Evolutionary conservation across 2,888 invertebrate species (phyloP).

Genomic region (Fragum fragum): DNA sequence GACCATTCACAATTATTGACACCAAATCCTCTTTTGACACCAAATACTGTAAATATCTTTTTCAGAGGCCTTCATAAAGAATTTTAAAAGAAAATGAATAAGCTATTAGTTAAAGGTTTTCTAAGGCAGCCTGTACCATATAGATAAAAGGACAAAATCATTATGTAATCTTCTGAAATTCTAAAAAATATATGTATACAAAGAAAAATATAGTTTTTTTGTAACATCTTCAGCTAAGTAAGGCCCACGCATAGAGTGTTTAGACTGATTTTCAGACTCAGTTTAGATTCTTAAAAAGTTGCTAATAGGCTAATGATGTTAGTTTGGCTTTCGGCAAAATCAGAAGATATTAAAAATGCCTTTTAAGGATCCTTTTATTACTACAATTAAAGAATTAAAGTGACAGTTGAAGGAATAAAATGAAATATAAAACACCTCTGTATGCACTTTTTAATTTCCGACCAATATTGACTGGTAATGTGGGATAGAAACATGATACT

Average conservation of each 20-base stretch:
- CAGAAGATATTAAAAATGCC: neutral
- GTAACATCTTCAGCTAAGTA: no score
- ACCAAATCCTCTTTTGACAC: neutral
- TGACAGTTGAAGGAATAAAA: neutral
- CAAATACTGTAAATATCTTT: neutral
- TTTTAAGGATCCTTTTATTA: neutral
- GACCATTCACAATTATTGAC: neutral
- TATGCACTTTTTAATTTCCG: conserved; percentile 1
- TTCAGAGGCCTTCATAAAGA: no score
- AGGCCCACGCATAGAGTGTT: no score
- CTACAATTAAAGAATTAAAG: conserved; percentile 12
- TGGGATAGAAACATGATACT: neutral
- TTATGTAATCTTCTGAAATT: no score
- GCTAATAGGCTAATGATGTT: neutral
- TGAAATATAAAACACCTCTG: conserved; percentile 12
- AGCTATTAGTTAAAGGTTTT: no score
- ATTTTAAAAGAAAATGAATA: no score
- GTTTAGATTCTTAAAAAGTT: no score
- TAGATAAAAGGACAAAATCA: no score
- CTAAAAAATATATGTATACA: no score
- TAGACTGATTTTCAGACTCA: no score
- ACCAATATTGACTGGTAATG: neutral
- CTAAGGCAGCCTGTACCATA: no score
- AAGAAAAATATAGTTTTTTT: no score
- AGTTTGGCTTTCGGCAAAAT: neutral